A percentile compares a stretch with the other conserved stretches of the same genome.
These are phyloP conservation scores for Leptinotarsa peninsularis DNA, from an alignment of 2,888 invertebrate genomes.

Conservation along the genomic window DNA sequence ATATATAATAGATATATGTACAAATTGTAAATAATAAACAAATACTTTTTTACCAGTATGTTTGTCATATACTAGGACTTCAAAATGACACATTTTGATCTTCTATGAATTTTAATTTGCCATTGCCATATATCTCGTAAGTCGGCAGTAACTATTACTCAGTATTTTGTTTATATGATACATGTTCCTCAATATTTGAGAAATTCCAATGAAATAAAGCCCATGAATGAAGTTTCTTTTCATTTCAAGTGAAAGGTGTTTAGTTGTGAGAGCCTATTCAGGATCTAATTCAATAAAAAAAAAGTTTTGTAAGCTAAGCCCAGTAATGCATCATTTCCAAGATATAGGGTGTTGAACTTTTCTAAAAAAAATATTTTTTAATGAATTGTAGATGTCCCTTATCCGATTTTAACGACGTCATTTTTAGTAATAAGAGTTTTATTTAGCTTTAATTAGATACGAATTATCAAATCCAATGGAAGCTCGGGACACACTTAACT, in stretches of 20 bases:
- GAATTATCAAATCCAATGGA: no score
- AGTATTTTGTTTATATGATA: constrained; percentile 26
- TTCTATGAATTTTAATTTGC: constrained; percentile 19
- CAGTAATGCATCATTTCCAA: no score
- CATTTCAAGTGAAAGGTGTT: neutral
- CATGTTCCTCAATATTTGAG: constrained; percentile 20
- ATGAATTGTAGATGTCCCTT: no score
- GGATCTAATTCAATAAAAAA: no score
- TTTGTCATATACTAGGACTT: constrained; percentile 39
- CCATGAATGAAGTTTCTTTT: constrained; percentile 16
- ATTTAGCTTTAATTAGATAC: no score
- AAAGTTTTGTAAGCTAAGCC: no score
- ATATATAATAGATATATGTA: constrained; percentile 44
- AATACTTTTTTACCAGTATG: constrained; percentile 54
- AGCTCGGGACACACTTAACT: no score
- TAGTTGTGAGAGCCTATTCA: no score
- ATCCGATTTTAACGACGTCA: no score
- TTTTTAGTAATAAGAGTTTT: no score
- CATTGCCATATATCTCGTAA: constrained; percentile 22
- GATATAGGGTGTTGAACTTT: no score
- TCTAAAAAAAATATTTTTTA: no score
- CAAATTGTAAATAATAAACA: constrained; percentile 56
- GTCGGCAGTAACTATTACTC: constrained; percentile 20
- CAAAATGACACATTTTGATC: constrained; percentile 17
- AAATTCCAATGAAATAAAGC: constrained; percentile 21